A percentile compares a stretch with the other conserved stretches of the same genome.
These are phyloP conservation scores for Argopecten irradians DNA, from an alignment of 1,140 invertebrate species.

Conservation along the genomic window DNA sequence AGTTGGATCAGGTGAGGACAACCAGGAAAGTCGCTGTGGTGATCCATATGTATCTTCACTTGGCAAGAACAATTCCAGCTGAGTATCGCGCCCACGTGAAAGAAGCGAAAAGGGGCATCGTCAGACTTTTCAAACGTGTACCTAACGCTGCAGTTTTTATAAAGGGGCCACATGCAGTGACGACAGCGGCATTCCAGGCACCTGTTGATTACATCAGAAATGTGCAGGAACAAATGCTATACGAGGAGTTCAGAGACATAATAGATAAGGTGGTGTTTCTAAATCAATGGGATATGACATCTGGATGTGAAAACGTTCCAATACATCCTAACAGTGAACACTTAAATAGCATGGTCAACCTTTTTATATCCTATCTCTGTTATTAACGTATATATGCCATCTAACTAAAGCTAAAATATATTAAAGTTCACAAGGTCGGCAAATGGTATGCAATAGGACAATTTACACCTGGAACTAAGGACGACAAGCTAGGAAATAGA, in stretches of 20 bases:
- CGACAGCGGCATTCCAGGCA: background rate
- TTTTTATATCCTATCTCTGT: conserved; percentile 10
- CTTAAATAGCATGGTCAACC: conserved; percentile 3
- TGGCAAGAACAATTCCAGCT: background rate
- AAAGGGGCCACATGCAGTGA: conserved; percentile 29
- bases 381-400: too few species aligned
- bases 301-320: background rate
- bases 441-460: too few species aligned
- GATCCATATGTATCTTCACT: conserved; percentile 36
- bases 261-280: conserved; percentile 8
- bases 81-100: conserved; percentile 29
- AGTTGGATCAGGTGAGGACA: background rate
- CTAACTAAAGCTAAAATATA: too few species aligned
- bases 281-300: conserved; percentile 36
- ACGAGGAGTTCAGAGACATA: conserved; percentile 8
- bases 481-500: too few species aligned
- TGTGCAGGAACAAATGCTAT: conserved; percentile 28
- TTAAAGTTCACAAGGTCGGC: too few species aligned
- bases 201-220: conserved; percentile 29
- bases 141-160: conserved; percentile 30
- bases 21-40: conserved; percentile 1
- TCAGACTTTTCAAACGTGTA: conserved; percentile 18
- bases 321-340: background rate
- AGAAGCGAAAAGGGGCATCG: conserved; percentile 24
- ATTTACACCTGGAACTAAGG: too few species aligned